Percentiles rank a stretch among this genome's conserved stretches.
Conservation (phyloP, 2,797 vertebrate genomes). For the Ispidina lecontei region DNA sequence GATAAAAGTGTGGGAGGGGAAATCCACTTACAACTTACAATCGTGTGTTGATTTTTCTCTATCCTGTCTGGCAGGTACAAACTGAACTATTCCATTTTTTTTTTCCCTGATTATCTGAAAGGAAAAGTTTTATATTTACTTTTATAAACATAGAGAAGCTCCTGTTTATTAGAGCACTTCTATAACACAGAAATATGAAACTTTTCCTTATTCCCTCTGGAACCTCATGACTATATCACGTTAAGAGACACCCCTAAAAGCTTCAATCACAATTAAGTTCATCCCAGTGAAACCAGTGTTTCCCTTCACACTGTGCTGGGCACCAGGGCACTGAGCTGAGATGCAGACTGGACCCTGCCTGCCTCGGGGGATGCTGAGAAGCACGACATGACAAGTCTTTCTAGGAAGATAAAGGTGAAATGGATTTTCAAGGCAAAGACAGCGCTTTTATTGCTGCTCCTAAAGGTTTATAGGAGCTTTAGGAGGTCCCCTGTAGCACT, state of each 20-base stretch:
- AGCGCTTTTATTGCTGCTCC: constrained; percentile 46
- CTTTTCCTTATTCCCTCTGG: background rate
- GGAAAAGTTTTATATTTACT: background rate
- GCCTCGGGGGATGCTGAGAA: background rate
- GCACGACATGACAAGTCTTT: background rate
- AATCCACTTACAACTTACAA: background rate
- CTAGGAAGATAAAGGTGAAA: constrained; percentile 12
- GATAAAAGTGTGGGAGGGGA: background rate
- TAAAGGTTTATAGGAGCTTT: constrained; percentile 40
- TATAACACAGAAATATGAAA: background rate
- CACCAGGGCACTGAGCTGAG: background rate
- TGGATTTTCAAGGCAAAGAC: constrained; percentile 2
- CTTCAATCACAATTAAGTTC: background rate
- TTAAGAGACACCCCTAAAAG: background rate
- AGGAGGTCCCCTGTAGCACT: background rate
- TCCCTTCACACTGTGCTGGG: background rate
- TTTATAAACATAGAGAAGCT: background rate
- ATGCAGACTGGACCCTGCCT: background rate
- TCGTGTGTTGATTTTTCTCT: background rate
- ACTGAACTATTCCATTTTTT: background rate
- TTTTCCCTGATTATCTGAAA: background rate
- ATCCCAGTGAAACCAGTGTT: background rate
- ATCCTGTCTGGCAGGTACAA: background rate
- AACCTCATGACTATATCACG: background rate
- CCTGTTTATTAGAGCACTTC: background rate